Base-by-base conservation (phyloP, 2,113 vertebrate species). In the Perca fluviatilis region DNA sequence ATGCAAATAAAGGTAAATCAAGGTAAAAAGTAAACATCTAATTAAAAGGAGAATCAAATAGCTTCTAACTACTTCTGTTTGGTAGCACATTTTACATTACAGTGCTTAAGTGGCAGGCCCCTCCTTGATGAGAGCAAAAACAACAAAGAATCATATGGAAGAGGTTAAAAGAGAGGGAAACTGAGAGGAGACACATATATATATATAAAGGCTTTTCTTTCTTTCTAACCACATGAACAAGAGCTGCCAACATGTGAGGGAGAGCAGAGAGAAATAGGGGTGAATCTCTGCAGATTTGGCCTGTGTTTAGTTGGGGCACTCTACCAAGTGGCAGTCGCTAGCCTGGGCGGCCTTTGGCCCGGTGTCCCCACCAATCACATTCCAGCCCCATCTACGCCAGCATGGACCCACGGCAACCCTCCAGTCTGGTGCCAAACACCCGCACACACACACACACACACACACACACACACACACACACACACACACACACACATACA, bases 361-460 rank as follows among this genome's bases (percentile, higher is more conserved):
- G 15, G 70, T 86, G 90, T 93, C 86, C 83, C 88, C 84, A 89
- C 90, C 93, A 93, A 94, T 94, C 92, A 87, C 84, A 83, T 91
- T 85, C 80, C 75, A 84, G 82, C 66, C 79, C 65, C 83, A 78
- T 69, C 70, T 79, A 85, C 65, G 67, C 88, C 91, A 92, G 89
- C 15, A 60, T 72, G 85, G 81, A 88, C 88, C 89, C 89, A 88
- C 82, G 82, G 88, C 87, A 92, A 86, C 88, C 84, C 66, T 88
- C 54, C 83, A 67, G 76, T 67, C 56, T 86, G 86, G 53, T 88
- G 92, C 92, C 92, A 93, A 90, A 85, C 80, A 77, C 79, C 65
- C 79, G 46, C 43, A 1, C 61, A 27, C 68, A 47, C 50, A 62
- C 77, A 57, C 61, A 65, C 50, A 53, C 58, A 61, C 74, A 62